A percentile compares a stretch with the other conserved stretches of the same genome.
Conservation (phyloP, 2,113 vertebrate species). For the Ammodytes dubius region DNA sequence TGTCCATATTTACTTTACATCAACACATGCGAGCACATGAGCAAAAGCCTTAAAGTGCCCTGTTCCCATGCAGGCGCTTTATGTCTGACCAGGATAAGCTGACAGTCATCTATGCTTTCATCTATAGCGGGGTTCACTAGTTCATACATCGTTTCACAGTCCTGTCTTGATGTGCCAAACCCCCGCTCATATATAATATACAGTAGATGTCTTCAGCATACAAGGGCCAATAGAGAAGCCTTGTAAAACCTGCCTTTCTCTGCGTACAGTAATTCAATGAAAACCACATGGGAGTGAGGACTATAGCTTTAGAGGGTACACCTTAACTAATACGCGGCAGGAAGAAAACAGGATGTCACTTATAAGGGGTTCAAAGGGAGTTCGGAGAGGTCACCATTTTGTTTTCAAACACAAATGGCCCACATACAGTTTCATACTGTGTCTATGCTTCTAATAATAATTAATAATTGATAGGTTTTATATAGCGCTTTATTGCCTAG, state of each 20-base stretch:
- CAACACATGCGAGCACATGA: neutral
- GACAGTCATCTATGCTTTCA: slow-evolving; percentile 12
- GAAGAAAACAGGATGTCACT: slow-evolving; percentile 13
- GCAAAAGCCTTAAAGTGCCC: neutral
- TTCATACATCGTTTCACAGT: neutral
- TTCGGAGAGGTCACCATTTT: slow-evolving; percentile 14
- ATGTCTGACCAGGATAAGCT: neutral
- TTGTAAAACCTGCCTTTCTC: neutral
- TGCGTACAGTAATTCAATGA: slow-evolving; percentile 4
- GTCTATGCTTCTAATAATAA: too few species aligned
- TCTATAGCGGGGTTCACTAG: neutral
- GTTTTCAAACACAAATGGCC: slow-evolving; percentile 33
- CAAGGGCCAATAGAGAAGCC: neutral
- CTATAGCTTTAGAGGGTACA: neutral
- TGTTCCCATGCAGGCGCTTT: neutral
- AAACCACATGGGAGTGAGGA: neutral
- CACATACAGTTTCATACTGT: slow-evolving; percentile 5
- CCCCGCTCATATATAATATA: neutral
- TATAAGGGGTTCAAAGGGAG: slow-evolving; percentile 40
- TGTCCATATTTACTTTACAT: neutral
- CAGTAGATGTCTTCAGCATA: neutral
- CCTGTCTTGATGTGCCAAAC: neutral
- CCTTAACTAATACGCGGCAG: slow-evolving; percentile 16
- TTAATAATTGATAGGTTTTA: too few species aligned
- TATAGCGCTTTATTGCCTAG: too few species aligned